Conservation (phyloP, 2,113 vertebrate species). For the Hippolais icterina region DNA sequence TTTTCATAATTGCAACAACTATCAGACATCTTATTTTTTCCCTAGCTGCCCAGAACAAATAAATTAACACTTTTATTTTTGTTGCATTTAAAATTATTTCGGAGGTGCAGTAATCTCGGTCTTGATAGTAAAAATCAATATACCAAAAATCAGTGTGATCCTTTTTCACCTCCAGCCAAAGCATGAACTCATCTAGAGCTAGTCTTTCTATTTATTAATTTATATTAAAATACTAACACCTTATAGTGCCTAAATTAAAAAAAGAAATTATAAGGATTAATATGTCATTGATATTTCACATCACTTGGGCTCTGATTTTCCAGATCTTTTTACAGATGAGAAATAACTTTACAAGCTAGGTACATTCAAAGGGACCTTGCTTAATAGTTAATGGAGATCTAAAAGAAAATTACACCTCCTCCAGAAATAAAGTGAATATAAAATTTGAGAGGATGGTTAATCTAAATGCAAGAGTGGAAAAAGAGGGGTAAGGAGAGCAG, state of each 20-base stretch:
- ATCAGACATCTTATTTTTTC: background rate
- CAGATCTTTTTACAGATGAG: background rate
- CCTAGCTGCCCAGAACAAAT: background rate
- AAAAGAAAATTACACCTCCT: background rate
- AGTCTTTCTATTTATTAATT: background rate
- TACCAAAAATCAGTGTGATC: background rate
- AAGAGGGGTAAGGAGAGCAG: background rate
- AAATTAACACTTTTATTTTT: background rate
- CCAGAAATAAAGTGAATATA: background rate
- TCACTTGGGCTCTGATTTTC: background rate
- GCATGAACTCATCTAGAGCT: background rate
- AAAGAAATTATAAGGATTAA: background rate
- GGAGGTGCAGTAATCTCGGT: background rate
- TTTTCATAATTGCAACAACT: background rate
- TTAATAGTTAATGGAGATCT: background rate
- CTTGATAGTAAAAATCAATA: background rate
- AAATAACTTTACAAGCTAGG: background rate
- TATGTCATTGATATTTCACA: background rate
- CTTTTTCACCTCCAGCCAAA: background rate
- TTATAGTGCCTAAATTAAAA: background rate
- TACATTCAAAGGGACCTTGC: background rate
- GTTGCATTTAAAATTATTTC: background rate
- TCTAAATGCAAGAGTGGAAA: background rate
- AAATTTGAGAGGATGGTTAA: background rate
- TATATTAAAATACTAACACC: background rate